Base-by-base conservation (phyloP, 92 coral and sea anemone species). In the Anthopleura xanthogrammica region DNA sequence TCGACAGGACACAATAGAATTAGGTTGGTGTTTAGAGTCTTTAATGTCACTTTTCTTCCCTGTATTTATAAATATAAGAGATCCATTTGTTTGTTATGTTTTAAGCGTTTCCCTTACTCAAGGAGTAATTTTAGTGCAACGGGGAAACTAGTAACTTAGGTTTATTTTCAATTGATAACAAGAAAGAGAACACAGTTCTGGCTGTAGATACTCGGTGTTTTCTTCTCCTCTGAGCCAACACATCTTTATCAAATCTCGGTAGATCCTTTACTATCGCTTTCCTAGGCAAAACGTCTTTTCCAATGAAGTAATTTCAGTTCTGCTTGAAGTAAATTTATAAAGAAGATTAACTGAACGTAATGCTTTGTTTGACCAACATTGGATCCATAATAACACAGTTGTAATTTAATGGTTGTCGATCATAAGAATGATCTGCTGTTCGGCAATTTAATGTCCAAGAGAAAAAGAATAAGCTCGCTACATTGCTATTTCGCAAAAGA, bases 1-100 rank as follows among this genome's bases (percentile, higher is more conserved):
- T 60, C 84, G 57, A 75, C 78, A 43, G 78, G 78, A 24, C 42
- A 75, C 70, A 81, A 81, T 81, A 81, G 84, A 81, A 81, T 81
- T 81, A 81, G 71, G 39, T 68, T 81, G 84, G 17, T 81, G 83
- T 68, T 68, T 68, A 29, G 74, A 29, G 74, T 68, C 41, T 68
- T 68, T 68, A 68, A 68, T 68, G 74, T 68, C 74, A 68, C 74
- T 68, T 68, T 68, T 68, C 41, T 13, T 16, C 74, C 5, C 74
- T 68, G 74, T 68, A 29, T 68, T 68, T 68, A 68, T 68, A 68
- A 68, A 68, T 68, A n/a, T 29, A 36, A 29, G 41, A 36, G 74
- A 68, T 68, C 24, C 74, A 29, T 68, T 68, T 68, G 41, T 29
- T 68, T 68, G 74, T 68, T 68, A 12, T 68, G 16, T 12, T 68